Evolutionary conservation across 1,140 invertebrate genomes (phyloP), one percentile per base, ranked within the genome.

Genomic region (Diplogasteroides magnus): DNA sequence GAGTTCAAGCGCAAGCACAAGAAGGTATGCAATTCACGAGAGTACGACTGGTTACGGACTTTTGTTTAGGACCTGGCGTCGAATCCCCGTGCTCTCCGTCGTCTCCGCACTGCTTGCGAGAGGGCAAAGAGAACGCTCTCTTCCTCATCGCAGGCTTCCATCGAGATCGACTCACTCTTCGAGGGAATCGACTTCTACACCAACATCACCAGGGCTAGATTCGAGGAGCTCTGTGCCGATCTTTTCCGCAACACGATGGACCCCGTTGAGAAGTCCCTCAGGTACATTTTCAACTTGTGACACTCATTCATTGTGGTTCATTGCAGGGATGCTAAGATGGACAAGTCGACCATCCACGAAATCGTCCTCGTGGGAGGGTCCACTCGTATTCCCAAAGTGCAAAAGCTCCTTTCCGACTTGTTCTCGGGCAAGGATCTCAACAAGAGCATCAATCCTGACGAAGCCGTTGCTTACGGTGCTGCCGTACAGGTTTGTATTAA

Each of bases 311-410:
- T 97, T 0, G 93, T 96, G 82, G 95, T 95, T 84, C 89, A 93
- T 13, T 83, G 78, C 27, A 88, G 90, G 60, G 94, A 97, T 83
- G 92, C 94, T 65, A 94, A 95, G 82, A 88, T 95, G 87, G 91
- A 94, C 85, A 97, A 97, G 84, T 86, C 88, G 19, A 86, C 13
- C n/a, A 91, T 98, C 74, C 89, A 98, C 79, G 95, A 98, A 77
- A 94, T 98, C 76, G 94, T 98, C 32, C 85, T 98, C 90, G 95
- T 86, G n/a, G n/a, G n/a, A n/a, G n/a, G n/a, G n/a, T n/a, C n/a
- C n/a, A n/a, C n/a, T n/a, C n/a, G n/a, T n/a, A 98, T 98, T 77
- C 95, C 95, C 57, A 97, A 97, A 84, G 91, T 98, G 68, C 94
- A 98, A 85, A 93, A n/a, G n/a, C n/a, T n/a, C n/a, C n/a, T n/a